Evolutionary conservation across 2,888 invertebrate genomes (phyloP).

Genomic region (Gortyna flavago): DNA sequence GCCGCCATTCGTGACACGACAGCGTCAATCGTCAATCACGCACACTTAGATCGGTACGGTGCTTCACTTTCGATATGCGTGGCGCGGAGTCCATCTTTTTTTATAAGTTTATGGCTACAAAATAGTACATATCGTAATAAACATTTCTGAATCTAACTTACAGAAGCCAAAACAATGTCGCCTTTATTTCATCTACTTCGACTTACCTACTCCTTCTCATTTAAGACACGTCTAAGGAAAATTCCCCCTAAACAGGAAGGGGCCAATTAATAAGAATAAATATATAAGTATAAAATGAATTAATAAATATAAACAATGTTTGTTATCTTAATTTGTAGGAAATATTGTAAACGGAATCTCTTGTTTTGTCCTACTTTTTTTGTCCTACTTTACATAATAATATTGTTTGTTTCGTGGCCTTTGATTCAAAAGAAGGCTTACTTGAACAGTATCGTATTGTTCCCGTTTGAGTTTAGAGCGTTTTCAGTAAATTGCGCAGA

Average conservation of each 20-base stretch:
- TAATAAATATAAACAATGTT: slow-evolving; percentile 7
- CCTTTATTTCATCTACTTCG: not conserved
- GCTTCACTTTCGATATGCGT: too few relatives aligned
- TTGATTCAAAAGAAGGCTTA: slow-evolving; percentile 14
- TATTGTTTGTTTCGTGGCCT: slow-evolving; percentile 17
- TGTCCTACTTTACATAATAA: slow-evolving; percentile 34
- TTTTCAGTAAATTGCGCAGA: not conserved
- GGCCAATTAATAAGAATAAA: slow-evolving; percentile 17
- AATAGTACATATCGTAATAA: not conserved
- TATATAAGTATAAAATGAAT: slow-evolving; percentile 37
- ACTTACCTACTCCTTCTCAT: not conserved
- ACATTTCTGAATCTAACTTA: not conserved
- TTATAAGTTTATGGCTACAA: too few relatives aligned
- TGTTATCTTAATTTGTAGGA: slow-evolving; percentile 37
- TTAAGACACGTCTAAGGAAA: slow-evolving; percentile 25
- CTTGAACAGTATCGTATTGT: not conserved
- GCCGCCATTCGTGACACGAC: too few relatives aligned
- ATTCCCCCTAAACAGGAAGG: slow-evolving; percentile 7
- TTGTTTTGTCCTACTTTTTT: slow-evolving; percentile 21
- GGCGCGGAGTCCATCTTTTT: too few relatives aligned
- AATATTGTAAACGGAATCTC: slow-evolving; percentile 29
- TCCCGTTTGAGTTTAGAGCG: not conserved
- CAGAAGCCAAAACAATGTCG: not conserved
- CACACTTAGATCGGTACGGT: too few relatives aligned
- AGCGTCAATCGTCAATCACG: too few relatives aligned